Base-by-base conservation (phyloP, 2,888 invertebrate genomes). In the Belgica antarctica region DNA sequence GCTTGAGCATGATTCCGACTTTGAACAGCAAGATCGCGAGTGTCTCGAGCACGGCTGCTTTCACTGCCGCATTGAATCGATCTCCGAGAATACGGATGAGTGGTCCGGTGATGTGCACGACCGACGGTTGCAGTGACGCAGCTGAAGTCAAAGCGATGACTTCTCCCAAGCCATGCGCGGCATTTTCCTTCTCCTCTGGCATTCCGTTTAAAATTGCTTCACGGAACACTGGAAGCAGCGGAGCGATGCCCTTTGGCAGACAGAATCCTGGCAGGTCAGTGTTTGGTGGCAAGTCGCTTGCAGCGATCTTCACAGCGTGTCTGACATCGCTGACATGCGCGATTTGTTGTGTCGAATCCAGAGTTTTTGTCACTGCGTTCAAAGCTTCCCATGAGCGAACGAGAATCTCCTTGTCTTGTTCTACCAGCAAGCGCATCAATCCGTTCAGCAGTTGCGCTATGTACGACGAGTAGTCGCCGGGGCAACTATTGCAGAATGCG, bases 91-190 rank as follows among this genome's bases (percentile, higher is more conserved):
- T 96, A 76, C 99, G 87, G 81, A 99, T 99, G 72, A 99, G 84
- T 0, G 99, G 98, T 0, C 99, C 99, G 2, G 98, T 98, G 75
- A 99, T 94, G 78, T 95, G 92, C 72, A 98, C 92, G 2, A 98
- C 97, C 62, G 96, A 96, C 0, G 96, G 92, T 79, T 96, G 95
- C 71, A 98, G 82, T 3, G 96, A 94, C 68, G 88, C 84, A 0
- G 96, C 86, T 73, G 89, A 92, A 4, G 96, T 95, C 71, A 80
- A 70, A 2, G 77, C 75, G 68, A 80, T 80, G 28, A 82, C 78
- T 78, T 89, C 88, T 66, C 90, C 89, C 74, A 98, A 82, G 73
- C 96, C 96, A 77, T 92, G 88, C 5, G 97, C 94, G 0, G 97
- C 96, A 73, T 90, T 89, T 81, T 97, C 98, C 79, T 98, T 98